A percentile compares a stretch with the other conserved stretches of the same genome.
Evolutionary conservation across 2,888 invertebrate species (phyloP).

Genomic region (Pimpla rufipes): DNA sequence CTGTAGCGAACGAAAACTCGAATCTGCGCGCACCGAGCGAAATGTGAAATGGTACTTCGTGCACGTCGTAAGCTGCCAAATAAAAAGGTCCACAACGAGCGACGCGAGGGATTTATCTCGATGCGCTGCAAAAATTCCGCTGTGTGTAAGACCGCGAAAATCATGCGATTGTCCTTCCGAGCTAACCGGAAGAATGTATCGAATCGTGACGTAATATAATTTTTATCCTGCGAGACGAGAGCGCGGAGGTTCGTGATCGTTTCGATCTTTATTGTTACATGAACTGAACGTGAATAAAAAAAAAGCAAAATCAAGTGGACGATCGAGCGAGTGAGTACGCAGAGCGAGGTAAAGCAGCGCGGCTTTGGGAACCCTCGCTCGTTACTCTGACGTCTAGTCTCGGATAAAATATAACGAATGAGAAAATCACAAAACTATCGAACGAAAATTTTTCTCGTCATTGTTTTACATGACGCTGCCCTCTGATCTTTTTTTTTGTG

Average conservation of each 20-base stretch:
- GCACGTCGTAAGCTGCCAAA: constrained; percentile 35
- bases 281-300: not conserved
- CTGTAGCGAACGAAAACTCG: not conserved
- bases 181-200: constrained; percentile 4
- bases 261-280: not conserved
- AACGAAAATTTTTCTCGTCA: constrained; percentile 57
- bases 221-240: not conserved
- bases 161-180: not conserved
- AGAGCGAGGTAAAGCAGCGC: not conserved
- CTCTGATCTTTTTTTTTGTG: constrained; percentile 77
- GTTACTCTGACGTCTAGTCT: constrained; percentile 75
- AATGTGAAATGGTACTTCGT: constrained; percentile 19
- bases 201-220: not conserved
- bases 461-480: constrained; percentile 71
- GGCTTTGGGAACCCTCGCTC: constrained; percentile 16
- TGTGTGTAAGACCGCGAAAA: not conserved
- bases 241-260: not conserved
- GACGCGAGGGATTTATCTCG: constrained; percentile 13
- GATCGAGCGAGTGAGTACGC: not conserved
- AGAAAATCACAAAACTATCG: constrained; percentile 51
- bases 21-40: not conserved
- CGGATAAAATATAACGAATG: constrained; percentile 66
- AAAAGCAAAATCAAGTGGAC: constrained; percentile 11
- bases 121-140: not conserved
- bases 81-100: constrained; percentile 26